These are phyloP conservation scores for Macrosoma leucophasiata DNA, from an alignment of 2,888 invertebrate species.

Conservation along the genomic window DNA sequence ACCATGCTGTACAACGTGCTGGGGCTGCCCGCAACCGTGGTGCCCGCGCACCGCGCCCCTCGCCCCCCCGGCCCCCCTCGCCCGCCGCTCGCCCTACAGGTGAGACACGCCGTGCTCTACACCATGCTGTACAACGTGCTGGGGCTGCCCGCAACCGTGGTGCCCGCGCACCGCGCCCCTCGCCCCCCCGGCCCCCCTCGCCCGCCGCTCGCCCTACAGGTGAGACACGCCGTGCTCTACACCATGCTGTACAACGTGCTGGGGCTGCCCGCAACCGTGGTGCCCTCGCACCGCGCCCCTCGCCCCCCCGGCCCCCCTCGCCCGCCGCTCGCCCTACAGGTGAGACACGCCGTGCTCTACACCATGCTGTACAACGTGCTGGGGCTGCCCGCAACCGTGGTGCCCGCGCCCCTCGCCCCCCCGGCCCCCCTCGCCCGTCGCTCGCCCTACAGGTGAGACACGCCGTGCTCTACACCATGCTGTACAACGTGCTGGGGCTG, in stretches of 20 bases:
- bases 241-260: slow-evolving; percentile 81
- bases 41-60: slow-evolving; percentile 77
- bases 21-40: slow-evolving; percentile 84
- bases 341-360: slow-evolving; percentile 35
- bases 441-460: slow-evolving; percentile 81
- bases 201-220: too few species aligned
- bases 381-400: slow-evolving; percentile 83
- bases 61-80: too few species aligned
- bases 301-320: too few species aligned
- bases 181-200: too few species aligned
- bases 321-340: slow-evolving; percentile 80
- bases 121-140: too few species aligned
- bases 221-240: slow-evolving; percentile 79
- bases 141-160: slow-evolving; percentile 75
- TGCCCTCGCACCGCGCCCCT: slow-evolving; percentile 76
- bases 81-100: slow-evolving; percentile 7
- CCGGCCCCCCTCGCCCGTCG: too few species aligned
- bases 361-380: slow-evolving; percentile 78
- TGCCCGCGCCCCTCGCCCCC: slow-evolving; percentile 78
- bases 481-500: slow-evolving; percentile 83
- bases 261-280: slow-evolving; percentile 84
- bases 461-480: slow-evolving; percentile 78
- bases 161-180: too few species aligned
- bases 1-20: slow-evolving; percentile 81
- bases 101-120: not conserved